Percentiles rank a stretch among this genome's conserved stretches.
Evolutionary conservation across 2,113 vertebrate genomes (phyloP).

Genomic region (Oryzias woworae): DNA sequence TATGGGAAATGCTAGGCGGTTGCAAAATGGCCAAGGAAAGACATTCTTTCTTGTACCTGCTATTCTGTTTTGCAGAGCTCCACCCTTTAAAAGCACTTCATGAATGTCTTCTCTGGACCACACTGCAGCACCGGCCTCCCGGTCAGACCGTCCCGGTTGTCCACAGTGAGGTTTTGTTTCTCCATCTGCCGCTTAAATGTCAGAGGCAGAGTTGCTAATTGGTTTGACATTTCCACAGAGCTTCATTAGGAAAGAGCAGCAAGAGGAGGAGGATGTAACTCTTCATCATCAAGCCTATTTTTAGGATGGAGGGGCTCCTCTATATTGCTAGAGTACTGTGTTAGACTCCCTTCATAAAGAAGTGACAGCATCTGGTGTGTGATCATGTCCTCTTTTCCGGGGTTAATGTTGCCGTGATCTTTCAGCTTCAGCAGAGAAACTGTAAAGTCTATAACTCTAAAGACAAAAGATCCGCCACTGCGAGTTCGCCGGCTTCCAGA

Average conservation of each 20-base stretch:
- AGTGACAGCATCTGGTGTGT: slow-evolving; percentile 66
- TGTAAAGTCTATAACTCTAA: slow-evolving; percentile 71
- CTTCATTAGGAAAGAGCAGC: slow-evolving; percentile 52
- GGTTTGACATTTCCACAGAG: slow-evolving; percentile 73
- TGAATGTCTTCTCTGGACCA: slow-evolving; percentile 40
- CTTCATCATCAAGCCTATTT: slow-evolving; percentile 10
- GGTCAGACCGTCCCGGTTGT: slow-evolving; percentile 18
- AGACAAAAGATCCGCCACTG: slow-evolving; percentile 76
- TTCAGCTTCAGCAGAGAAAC: slow-evolving; percentile 67
- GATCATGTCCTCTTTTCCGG: slow-evolving; percentile 71
- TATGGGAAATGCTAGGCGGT: slow-evolving; percentile 70
- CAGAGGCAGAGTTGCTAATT: slow-evolving; percentile 75
- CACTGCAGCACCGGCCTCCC: slow-evolving; percentile 1
- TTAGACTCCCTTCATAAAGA: slow-evolving; percentile 24
- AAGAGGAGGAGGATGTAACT: slow-evolving; percentile 48
- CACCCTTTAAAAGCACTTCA: slow-evolving; percentile 30
- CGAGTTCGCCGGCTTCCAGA: slow-evolving; percentile 77
- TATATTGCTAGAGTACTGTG: background rate
- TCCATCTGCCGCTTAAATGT: slow-evolving; percentile 69
- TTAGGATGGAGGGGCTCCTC: background rate
- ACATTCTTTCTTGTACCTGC: slow-evolving; percentile 17
- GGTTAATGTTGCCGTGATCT: slow-evolving; percentile 68
- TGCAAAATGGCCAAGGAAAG: slow-evolving; percentile 45
- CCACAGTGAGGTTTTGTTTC: slow-evolving; percentile 48
- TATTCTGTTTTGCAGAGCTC: slow-evolving; percentile 12